phyloP scores from a whole-genome alignment of 2,113 vertebrate species.

The Cinclus cinclus region DNA sequence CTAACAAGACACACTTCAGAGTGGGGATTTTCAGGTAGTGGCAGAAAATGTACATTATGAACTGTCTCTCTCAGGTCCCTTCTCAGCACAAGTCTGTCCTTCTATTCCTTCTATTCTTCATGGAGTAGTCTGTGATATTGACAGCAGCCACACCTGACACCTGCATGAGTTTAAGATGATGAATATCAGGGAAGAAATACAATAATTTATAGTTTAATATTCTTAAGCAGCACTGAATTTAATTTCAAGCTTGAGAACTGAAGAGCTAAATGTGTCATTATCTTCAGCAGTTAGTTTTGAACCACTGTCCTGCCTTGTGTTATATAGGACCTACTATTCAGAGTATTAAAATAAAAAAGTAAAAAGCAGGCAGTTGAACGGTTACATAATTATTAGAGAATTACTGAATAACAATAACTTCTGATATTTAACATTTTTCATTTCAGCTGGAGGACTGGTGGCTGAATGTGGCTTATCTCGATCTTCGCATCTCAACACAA shows the following conservation, averaged over 20 bases:
- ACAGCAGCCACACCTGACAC: not conserved
- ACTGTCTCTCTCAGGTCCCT: not conserved
- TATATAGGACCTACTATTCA: not conserved
- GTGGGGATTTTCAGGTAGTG: not conserved
- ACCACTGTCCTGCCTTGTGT: not conserved
- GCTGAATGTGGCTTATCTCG: constrained; percentile 89
- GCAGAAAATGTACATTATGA: not conserved
- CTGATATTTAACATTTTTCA: not conserved
- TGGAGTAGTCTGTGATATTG: not conserved
- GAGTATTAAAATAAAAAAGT: not conserved
- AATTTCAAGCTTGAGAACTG: not conserved
- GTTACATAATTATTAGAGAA: not conserved
- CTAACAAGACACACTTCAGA: not conserved
- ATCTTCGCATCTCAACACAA: constrained; percentile 88
- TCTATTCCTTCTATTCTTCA: not conserved
- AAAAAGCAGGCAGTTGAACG: not conserved
- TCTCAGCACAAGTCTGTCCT: not conserved
- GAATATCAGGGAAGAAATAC: not conserved
- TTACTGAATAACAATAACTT: not conserved
- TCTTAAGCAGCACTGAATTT: not conserved
- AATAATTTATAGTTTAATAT: not conserved
- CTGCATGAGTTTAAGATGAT: not conserved
- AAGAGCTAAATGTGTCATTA: not conserved
- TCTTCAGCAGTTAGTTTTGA: not conserved
- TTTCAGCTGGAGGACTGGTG: constrained; percentile 97